Evolutionary conservation across 2,888 invertebrate species (phyloP).

Genomic region (Caenorhabditis macrosperma): DNA sequence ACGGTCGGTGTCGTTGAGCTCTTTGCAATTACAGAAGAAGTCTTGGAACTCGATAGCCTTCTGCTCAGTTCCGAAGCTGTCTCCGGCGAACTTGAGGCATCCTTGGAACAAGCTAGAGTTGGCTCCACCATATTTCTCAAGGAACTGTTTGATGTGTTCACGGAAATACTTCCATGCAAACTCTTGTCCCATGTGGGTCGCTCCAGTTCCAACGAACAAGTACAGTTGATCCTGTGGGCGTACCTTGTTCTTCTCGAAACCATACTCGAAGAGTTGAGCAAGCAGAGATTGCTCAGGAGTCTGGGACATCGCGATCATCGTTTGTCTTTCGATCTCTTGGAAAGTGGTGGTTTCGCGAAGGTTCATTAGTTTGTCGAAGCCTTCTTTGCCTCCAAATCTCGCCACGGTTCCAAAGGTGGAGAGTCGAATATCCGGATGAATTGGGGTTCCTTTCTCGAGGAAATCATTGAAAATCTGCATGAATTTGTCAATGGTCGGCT

Average conservation of each 20-base stretch:
- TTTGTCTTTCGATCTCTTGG: constrained; percentile 72
- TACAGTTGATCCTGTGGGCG: constrained; percentile 73
- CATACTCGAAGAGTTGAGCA: constrained; percentile 72
- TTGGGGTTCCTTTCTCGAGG: constrained; percentile 64
- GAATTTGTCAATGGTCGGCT: constrained; percentile 71
- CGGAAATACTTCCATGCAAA: constrained; percentile 76
- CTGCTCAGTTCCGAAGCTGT: constrained; percentile 34
- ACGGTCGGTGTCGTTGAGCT: constrained; percentile 44
- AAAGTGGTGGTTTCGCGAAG: constrained; percentile 73
- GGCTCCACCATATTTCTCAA: constrained; percentile 73
- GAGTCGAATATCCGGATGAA: constrained; percentile 73
- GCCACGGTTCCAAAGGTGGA: constrained; percentile 67
- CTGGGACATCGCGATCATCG: constrained; percentile 71
- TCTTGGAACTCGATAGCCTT: constrained; percentile 47
- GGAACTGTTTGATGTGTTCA: constrained; percentile 68
- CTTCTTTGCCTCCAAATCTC: constrained; percentile 66
- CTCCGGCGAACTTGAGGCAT: constrained; percentile 54
- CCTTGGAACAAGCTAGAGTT: constrained; percentile 74
- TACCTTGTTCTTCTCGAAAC: constrained; percentile 73
- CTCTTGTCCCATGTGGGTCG: constrained; percentile 67
- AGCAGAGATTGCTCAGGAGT: constrained; percentile 59
- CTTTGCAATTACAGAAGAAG: constrained; percentile 48
- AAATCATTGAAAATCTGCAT: constrained; percentile 68
- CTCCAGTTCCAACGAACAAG: constrained; percentile 64
- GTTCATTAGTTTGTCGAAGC: constrained; percentile 63